These are phyloP conservation scores for Eupithecia abbreviata DNA, from an alignment of 2,888 invertebrate species.

Conservation along the genomic window DNA sequence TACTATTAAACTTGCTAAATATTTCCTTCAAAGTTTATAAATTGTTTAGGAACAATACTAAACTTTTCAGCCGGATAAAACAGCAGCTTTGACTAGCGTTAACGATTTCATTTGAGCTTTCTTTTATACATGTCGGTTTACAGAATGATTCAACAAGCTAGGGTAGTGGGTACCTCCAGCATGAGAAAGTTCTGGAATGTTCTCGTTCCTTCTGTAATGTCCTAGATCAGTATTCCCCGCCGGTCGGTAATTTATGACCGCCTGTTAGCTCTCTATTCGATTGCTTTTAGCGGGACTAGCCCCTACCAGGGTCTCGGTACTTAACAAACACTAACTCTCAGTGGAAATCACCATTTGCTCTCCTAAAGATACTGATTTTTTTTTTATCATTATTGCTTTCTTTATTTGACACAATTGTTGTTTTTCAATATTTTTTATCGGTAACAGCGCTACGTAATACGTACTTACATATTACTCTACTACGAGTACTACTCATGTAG, in stretches of 20 bases:
- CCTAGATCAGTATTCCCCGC: slow-evolving; percentile 34
- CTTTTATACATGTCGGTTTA: background rate
- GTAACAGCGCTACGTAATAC: no score
- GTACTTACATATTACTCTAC: no score
- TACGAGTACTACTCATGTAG: no score
- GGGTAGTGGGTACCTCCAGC: background rate
- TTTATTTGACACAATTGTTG: background rate
- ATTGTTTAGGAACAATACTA: no score
- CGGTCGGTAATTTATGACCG: slow-evolving; percentile 31
- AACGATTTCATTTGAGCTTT: background rate
- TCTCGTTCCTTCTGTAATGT: slow-evolving; percentile 19
- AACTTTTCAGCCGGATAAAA: background rate
- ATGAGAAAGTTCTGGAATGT: background rate
- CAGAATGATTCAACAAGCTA: background rate
- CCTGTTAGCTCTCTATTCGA: slow-evolving; percentile 33
- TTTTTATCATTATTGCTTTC: background rate
- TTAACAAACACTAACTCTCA: background rate
- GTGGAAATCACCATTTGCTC: no score
- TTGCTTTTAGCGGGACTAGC: slow-evolving; percentile 27
- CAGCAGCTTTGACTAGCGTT: background rate
- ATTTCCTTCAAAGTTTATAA: no score
- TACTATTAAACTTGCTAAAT: no score
- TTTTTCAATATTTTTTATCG: no score
- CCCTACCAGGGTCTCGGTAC: slow-evolving; percentile 10
- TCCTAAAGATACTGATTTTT: background rate